Evolutionary conservation across 2,797 vertebrate genomes (phyloP), one percentile per base, ranked within the genome.

Genomic region (Tauraco hartlaubi): DNA sequence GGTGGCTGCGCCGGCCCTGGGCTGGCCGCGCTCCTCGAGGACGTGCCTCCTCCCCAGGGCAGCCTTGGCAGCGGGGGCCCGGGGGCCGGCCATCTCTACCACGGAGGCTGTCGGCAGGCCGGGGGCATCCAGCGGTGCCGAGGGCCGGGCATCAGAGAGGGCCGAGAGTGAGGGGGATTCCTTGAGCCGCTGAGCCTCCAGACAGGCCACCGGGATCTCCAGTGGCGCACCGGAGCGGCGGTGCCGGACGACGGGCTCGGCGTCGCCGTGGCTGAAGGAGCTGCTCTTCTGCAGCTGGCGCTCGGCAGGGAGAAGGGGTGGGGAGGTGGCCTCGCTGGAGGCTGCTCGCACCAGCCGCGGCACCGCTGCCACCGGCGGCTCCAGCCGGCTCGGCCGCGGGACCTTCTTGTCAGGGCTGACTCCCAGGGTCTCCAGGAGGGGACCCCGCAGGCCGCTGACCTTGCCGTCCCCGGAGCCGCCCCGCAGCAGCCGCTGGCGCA

Each of bases 261-360:
- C 97, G 12, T 99, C 99, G 1, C 99, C 99, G 12, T 99, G 99
- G 69, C 99, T 99, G 91, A 99, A 99, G 78, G 99, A 99, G 75
- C 99, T 99, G 96, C 99, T 99, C 96, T 99, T 99, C 73, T 99
- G 98, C 83, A 99, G 97, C 46, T 98, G 97, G 61, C 98, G 98
- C 97, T 99, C 99, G 1, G 98, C 92, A 15, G 98, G 89, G 31
- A 82, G 63, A 31, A 99, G 99, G 9, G 99, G 98, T 0, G 96
- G 98, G 1, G 99, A 98, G 14, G 98, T 96, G 5, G 98, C 99
- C 80, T 99, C 99, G 3, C 98, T 99, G 72, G 99, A 99, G 37
- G 99, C 99, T 2, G 99, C 99, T 88, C 99, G 98, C 14, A 97
- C 99, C 82, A 99, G 97, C 9, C 99, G 98, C 0, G 98, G 98